A percentile compares a stretch with the other conserved stretches of the same genome.
Conservation (phyloP, 2,113 vertebrate species). For the Seriola dumerili region DNA sequence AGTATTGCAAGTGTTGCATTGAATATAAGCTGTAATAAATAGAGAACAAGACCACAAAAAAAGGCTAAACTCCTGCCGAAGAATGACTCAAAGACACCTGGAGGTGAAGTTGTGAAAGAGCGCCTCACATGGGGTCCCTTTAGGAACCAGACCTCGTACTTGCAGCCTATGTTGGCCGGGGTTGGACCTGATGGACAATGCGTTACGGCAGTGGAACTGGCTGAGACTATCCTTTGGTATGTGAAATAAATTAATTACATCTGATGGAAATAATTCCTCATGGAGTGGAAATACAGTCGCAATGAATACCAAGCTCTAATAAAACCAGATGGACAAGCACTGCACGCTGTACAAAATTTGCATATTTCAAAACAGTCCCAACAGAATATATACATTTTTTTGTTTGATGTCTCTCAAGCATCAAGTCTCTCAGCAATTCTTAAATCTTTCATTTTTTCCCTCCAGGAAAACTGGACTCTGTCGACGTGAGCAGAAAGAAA, state of each 20-base stretch:
- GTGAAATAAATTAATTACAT: not conserved
- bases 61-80: too few species aligned
- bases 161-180: too few species aligned
- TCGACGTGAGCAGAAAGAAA: not conserved
- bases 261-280: not conserved
- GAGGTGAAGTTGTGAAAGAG: too few species aligned
- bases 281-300: not conserved
- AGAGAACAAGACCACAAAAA: too few species aligned
- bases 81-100: too few species aligned
- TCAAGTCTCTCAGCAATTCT: slow-evolving; percentile 1
- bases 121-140: too few species aligned
- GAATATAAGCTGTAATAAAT: too few species aligned
- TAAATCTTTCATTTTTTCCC: slow-evolving; percentile 9
- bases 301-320: not conserved
- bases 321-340: not conserved
- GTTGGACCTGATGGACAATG: too few species aligned
- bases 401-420: slow-evolving; percentile 24
- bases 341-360: too few species aligned
- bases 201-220: not conserved
- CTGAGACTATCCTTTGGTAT: not conserved
- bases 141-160: too few species aligned
- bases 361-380: not conserved
- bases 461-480: not conserved
- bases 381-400: not conserved
- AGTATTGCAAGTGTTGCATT: too few species aligned